Evolutionary conservation across 2,113 vertebrate species (phyloP).

Genomic region (Poicephalus gulielmi): DNA sequence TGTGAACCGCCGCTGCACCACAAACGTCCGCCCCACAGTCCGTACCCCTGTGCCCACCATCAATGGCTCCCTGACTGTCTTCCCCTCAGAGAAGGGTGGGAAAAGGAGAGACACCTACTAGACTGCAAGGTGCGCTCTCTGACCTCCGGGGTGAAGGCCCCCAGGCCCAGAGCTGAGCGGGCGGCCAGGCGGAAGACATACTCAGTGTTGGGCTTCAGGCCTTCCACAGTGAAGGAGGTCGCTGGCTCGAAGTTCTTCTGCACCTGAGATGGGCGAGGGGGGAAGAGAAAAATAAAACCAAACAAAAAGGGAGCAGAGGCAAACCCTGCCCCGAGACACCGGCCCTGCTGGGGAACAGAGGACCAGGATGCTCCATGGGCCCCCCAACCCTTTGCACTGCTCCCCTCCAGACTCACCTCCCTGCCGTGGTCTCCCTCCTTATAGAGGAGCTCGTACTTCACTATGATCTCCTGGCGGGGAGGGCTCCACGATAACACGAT

Average conservation of each 20-base stretch:
- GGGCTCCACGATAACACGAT: conserved; percentile 91
- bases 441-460: conserved; percentile 91
- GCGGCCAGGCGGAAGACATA: conserved; percentile 95
- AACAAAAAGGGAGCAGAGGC: not conserved
- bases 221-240: conserved; percentile 86
- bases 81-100: conserved; percentile 58
- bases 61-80: conserved; percentile 40
- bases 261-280: conserved; percentile 72
- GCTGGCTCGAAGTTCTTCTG: conserved; percentile 86
- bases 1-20: rapidly evolving
- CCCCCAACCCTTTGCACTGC: not conserved
- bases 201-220: conserved; percentile 92
- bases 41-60: conserved; percentile 31
- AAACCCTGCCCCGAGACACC: not conserved
- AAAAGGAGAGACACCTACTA: conserved; percentile 90
- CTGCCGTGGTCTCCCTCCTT: conserved; percentile 80
- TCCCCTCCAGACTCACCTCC: conserved; percentile 71
- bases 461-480: conserved; percentile 90
- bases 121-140: conserved; percentile 95
- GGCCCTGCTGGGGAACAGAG: not conserved
- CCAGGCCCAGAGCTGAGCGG: conserved; percentile 90
- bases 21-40: not conserved
- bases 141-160: conserved; percentile 93
- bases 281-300: not conserved
- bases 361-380: not conserved